Evolutionary conservation across 2,797 vertebrate species (phyloP).

Genomic region (Danio jaintianensis): DNA sequence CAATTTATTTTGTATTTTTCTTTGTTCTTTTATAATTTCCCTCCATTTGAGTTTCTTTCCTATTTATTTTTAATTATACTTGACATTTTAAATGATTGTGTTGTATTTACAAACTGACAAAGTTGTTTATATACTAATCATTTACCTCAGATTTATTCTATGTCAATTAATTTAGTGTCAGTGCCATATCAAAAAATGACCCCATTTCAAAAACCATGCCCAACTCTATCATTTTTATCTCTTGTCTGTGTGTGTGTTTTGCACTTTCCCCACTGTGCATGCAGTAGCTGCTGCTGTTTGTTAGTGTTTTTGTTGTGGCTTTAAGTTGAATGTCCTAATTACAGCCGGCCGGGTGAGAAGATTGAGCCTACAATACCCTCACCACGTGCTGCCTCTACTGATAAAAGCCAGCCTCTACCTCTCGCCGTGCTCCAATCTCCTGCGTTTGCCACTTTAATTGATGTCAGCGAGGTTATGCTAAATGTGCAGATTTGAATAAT

Average conservation of each 20-base stretch:
- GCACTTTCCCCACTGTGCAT: conserved; percentile 43
- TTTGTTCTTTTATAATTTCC: no score
- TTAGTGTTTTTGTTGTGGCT: conserved; percentile 50
- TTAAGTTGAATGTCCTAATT: conserved; percentile 49
- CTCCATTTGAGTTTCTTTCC: neutral
- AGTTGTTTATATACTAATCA: neutral
- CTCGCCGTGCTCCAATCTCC: conserved; percentile 63
- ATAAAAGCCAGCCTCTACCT: conserved; percentile 61
- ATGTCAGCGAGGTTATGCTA: conserved; percentile 84
- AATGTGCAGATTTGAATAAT: conserved; percentile 78
- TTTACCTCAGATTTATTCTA: neutral
- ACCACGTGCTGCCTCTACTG: conserved; percentile 47
- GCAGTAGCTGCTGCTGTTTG: conserved; percentile 44
- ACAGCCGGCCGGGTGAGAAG: conserved; percentile 43
- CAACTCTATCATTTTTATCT: no score
- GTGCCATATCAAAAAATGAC: no score
- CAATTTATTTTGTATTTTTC: no score
- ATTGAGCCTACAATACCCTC: conserved; percentile 57
- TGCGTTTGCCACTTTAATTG: conserved; percentile 80
- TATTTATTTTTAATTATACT: neutral
- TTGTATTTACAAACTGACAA: neutral
- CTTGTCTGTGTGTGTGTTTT: conserved; percentile 4
- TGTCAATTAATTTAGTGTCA: no score
- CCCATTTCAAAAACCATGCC: no score
- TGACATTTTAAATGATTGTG: neutral